A percentile compares a stretch with the other conserved stretches of the same genome.
phyloP scores from a whole-genome alignment of 2,888 invertebrate species.

The Dinocampus coccinellae region DNA sequence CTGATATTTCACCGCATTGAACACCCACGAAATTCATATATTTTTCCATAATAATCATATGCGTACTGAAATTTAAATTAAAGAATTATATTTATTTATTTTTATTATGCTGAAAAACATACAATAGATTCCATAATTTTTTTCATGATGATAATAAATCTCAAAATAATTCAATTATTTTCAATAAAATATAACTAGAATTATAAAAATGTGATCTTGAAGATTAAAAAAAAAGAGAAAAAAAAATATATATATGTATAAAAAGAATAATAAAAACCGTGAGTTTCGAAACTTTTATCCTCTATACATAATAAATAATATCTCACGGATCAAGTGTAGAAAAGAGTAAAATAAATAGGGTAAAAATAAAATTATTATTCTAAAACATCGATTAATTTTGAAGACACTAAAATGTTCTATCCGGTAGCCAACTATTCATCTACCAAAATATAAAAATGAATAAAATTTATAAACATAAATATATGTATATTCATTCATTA shows the following conservation, averaged over 20 bases:
- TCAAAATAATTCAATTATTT: neutral
- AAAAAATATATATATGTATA: neutral
- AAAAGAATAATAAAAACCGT: no score
- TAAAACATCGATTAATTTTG: conserved; percentile 67
- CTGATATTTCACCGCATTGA: conserved; percentile 14
- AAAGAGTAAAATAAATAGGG: no score
- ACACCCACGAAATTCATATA: neutral
- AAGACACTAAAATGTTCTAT: neutral
- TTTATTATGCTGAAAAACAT: no score
- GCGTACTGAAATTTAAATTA: neutral
- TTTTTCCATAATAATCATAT: no score
- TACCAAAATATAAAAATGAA: neutral
- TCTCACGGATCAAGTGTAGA: conserved; percentile 42
- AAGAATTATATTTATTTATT: neutral
- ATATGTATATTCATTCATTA: neutral
- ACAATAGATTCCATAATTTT: neutral
- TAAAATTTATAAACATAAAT: neutral
- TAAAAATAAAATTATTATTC: conserved; percentile 65
- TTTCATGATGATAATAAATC: neutral
- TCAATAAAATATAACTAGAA: neutral
- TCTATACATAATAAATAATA: conserved; percentile 10
- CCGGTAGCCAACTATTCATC: neutral
- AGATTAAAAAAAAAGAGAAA: neutral
- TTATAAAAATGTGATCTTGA: neutral
- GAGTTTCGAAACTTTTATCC: neutral